Percentiles rank a stretch among this genome's conserved stretches.
Evolutionary conservation across 2,888 invertebrate species (phyloP).

Genomic region (Rhogogaster chlorosoma): DNA sequence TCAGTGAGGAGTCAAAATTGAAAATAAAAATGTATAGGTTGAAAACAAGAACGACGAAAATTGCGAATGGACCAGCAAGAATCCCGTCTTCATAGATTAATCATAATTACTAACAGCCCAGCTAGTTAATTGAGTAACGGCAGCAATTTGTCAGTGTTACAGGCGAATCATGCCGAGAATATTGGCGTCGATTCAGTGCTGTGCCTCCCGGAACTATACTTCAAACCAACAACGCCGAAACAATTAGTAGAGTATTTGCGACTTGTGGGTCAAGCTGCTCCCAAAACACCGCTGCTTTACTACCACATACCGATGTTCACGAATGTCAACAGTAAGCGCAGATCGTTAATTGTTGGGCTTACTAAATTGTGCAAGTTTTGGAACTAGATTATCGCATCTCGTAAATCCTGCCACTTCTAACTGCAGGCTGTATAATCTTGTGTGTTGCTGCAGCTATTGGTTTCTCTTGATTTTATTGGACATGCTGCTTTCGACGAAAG

Average conservation of each 20-base stretch:
- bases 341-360: not conserved
- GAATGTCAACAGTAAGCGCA: slow-evolving; percentile 85
- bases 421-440: not conserved
- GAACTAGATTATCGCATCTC: slow-evolving; percentile 78
- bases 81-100: not conserved
- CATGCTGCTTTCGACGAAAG: not conserved
- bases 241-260: slow-evolving; percentile 85
- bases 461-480: not conserved
- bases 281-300: slow-evolving; percentile 88
- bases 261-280: slow-evolving; percentile 85
- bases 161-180: slow-evolving; percentile 86
- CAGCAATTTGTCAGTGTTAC: slow-evolving; percentile 54
- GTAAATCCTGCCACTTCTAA: not conserved
- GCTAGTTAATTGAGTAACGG: not conserved
- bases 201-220: slow-evolving; percentile 88
- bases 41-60: not conserved
- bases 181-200: slow-evolving; percentile 85
- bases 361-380: slow-evolving; percentile 70
- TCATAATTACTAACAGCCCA: slow-evolving; percentile 9
- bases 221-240: slow-evolving; percentile 82
- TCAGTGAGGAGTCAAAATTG: not conserved
- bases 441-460: not conserved
- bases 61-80: not conserved
- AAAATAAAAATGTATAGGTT: not conserved
- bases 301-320: slow-evolving; percentile 90